phyloP scores from a whole-genome alignment of 2,888 invertebrate species.

The Prosopocoilus inquinatus region DNA sequence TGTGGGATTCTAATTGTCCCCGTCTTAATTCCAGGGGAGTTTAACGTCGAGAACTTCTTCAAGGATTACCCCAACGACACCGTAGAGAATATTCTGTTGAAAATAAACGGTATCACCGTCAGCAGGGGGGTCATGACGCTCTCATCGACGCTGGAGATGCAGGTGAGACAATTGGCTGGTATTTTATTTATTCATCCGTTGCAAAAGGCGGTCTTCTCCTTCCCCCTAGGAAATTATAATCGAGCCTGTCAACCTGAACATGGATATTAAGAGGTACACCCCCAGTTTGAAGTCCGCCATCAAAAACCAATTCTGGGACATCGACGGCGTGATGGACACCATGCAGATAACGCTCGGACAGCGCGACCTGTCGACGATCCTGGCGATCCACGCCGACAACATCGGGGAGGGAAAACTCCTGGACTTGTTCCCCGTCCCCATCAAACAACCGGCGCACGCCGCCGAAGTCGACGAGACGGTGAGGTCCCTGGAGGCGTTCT shows the following conservation, averaged over 20 bases:
- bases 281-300: slow-evolving; percentile 49
- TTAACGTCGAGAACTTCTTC: slow-evolving; percentile 80
- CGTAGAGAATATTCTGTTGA: slow-evolving; percentile 70
- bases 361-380: slow-evolving; percentile 69
- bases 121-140: slow-evolving; percentile 71
- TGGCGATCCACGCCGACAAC: slow-evolving; percentile 73
- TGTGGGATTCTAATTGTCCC: not conserved
- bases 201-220: not conserved
- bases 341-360: slow-evolving; percentile 71
- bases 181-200: not conserved
- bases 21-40: slow-evolving; percentile 57
- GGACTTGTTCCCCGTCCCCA: slow-evolving; percentile 45
- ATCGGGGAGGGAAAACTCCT: slow-evolving; percentile 61
- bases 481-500: slow-evolving; percentile 70
- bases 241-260: slow-evolving; percentile 68
- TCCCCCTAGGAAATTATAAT: slow-evolving; percentile 65
- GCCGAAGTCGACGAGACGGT: slow-evolving; percentile 48
- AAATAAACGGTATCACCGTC: slow-evolving; percentile 66
- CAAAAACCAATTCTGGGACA: slow-evolving; percentile 50
- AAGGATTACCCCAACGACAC: slow-evolving; percentile 52
- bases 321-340: slow-evolving; percentile 65
- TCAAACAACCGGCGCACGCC: slow-evolving; percentile 31
- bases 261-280: slow-evolving; percentile 69
- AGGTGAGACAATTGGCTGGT: slow-evolving; percentile 47
- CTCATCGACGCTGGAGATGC: slow-evolving; percentile 70